Conservation (phyloP, 2,888 invertebrate genomes). For the Caenorhabditis japonica region DNA sequence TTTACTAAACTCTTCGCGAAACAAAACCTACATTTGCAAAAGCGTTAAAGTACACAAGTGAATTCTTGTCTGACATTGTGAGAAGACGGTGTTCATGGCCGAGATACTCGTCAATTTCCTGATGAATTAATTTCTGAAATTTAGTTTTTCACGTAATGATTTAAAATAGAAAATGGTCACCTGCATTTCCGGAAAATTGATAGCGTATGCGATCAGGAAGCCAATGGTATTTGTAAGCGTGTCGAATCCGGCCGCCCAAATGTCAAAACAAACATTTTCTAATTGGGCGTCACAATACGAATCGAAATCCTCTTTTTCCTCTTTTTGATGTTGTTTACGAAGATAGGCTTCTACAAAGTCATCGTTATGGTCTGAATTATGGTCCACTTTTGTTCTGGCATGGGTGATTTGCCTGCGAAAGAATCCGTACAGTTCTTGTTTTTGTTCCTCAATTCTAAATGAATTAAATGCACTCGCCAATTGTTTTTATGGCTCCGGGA, state of each 20-base stretch:
- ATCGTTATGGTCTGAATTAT: slow-evolving; percentile 35
- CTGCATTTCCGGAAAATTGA: slow-evolving; percentile 49
- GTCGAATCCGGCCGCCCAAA: slow-evolving; percentile 50
- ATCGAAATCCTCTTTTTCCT: slow-evolving; percentile 41
- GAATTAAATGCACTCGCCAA: neutral
- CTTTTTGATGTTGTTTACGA: slow-evolving; percentile 42
- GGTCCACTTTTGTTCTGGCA: slow-evolving; percentile 17
- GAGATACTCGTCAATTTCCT: slow-evolving; percentile 35
- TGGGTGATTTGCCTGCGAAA: slow-evolving; percentile 16
- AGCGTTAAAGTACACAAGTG: slow-evolving; percentile 38
- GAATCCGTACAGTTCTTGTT: slow-evolving; percentile 26
- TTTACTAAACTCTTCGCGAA: neutral
- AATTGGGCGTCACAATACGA: slow-evolving; percentile 45
- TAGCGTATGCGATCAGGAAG: slow-evolving; percentile 47
- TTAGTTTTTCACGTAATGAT: too few relatives aligned
- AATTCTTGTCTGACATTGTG: slow-evolving; percentile 40
- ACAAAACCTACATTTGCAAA: slow-evolving; percentile 21
- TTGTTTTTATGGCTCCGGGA: neutral
- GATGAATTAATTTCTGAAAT: slow-evolving; percentile 30
- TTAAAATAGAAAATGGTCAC: too few relatives aligned
- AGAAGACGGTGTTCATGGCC: slow-evolving; percentile 24
- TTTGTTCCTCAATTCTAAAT: slow-evolving; percentile 36
- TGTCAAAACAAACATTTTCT: slow-evolving; percentile 50
- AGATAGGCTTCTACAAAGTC: slow-evolving; percentile 61
- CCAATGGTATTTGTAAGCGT: slow-evolving; percentile 38